Base-by-base conservation (phyloP, 53 echinoderm and acorn worm genomes). In the Hippasteria phrygiana region DNA sequence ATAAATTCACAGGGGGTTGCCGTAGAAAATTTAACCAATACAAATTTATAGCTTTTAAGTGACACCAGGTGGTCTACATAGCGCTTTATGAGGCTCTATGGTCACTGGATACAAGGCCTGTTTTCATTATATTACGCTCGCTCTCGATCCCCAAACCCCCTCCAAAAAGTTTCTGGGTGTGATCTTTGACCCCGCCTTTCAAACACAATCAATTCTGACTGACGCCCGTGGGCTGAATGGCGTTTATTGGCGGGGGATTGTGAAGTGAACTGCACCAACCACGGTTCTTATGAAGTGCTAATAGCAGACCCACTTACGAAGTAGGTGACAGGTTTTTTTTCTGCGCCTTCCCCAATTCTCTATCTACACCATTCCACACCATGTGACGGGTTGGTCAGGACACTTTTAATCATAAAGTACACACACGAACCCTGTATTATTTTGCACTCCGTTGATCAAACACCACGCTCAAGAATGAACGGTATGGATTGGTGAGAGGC, bases 341-440 rank as follows among this genome's bases (percentile, higher is more conserved):
- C 37, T 27, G 4, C 28, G 10, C 28, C 67, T 17, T 28, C 32
- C 43, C 16, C 24, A 40, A 8, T 36, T 22, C 28, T 0, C 13
- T 43, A 45, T 31, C 26, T 42, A 14, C 65, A 29, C 81, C 81
- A 81, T 81, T 37, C 81, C 81, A 64, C 41, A 64, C 56, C 38
- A 40, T 36, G 56, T 43, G 42, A 42, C 81, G 32, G 10, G 81
- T 81, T 81, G 81, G 43, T 64, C 29, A 8, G 65, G 41, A 39
- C 45, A 43, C 20, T 53, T 51, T 69, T 85, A 85, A 85, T 85
- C 85, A 37, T 36, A 36, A 71, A 85, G 85, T 85, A 85, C 85
- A 85, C 85, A 85, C 85, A 85, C 85, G 85, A 70, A 70, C 85
- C 71, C n/a, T n/a, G n/a, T 85, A 71, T 70, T 53, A 71, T 71